These are phyloP conservation scores for Mamestra brassicae DNA, from an alignment of 2,888 invertebrate species.

Conservation along the genomic window DNA sequence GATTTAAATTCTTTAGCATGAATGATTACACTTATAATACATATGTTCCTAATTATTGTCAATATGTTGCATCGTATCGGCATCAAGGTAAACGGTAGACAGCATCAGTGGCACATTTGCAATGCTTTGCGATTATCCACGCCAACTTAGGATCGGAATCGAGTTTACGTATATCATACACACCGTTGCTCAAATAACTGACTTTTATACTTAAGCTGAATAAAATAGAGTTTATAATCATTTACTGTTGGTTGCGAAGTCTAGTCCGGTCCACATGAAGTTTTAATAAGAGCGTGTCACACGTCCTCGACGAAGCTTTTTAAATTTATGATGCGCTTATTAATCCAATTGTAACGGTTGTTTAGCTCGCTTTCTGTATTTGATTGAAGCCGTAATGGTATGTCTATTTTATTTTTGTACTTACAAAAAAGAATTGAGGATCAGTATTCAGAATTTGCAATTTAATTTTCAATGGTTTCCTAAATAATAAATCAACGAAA, in stretches of 20 bases:
- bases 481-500: constrained; percentile 21
- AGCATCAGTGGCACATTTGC: constrained; percentile 78
- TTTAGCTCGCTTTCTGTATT: constrained; percentile 65
- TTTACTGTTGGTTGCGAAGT: constrained; percentile 6
- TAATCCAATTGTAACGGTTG: constrained; percentile 74
- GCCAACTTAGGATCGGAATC: constrained; percentile 79
- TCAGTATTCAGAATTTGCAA: neutral
- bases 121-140: constrained; percentile 84
- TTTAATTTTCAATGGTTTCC: constrained; percentile 16
- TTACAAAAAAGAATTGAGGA: neutral
- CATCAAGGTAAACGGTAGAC: constrained; percentile 73
- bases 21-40: constrained; percentile 9
- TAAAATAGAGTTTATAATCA: constrained; percentile 52
- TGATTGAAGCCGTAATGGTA: constrained; percentile 47
- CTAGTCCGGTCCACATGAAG: constrained; percentile 67
- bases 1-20: neutral
- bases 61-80: constrained; percentile 32
- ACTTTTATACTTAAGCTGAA: constrained; percentile 15
- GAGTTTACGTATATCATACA: constrained; percentile 38
- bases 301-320: constrained; percentile 70
- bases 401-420: constrained; percentile 18
- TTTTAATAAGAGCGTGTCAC: constrained; percentile 80
- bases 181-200: constrained; percentile 17
- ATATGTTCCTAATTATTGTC: constrained; percentile 24
- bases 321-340: constrained; percentile 73